phyloP scores from a whole-genome alignment of 2,113 vertebrate genomes.

The Sylvietta virens region DNA sequence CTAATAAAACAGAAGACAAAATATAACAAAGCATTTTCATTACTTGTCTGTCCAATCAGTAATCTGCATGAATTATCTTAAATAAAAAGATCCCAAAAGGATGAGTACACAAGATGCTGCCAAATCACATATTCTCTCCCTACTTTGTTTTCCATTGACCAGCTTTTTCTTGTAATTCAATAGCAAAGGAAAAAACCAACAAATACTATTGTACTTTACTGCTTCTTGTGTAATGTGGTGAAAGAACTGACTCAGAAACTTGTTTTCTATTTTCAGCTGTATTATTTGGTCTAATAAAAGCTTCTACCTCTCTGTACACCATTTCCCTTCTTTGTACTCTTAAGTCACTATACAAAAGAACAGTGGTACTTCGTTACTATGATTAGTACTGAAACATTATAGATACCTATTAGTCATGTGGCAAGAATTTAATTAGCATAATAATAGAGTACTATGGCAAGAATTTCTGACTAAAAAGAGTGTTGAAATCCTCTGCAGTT shows the following conservation, averaged over 20 bases:
- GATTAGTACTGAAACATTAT: background rate
- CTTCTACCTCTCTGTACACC: background rate
- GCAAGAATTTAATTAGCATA: background rate
- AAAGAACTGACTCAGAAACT: constrained; percentile 29
- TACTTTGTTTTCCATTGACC: background rate
- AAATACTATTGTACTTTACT: background rate
- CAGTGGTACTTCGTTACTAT: background rate
- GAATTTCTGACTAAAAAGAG: background rate
- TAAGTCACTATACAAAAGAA: background rate
- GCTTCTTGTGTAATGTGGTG: background rate
- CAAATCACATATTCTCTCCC: background rate
- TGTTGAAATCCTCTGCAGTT: background rate
- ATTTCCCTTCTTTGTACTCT: background rate
- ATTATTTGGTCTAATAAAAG: constrained; percentile 26
- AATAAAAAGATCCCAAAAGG: background rate
- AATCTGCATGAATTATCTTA: background rate
- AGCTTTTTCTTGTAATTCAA: constrained; percentile 1
- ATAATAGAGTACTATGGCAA: background rate
- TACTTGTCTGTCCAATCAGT: background rate
- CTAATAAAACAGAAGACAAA: background rate
- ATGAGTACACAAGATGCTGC: background rate
- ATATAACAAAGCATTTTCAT: background rate
- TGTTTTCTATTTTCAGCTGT: constrained; percentile 5
- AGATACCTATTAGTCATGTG: background rate
- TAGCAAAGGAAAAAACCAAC: background rate